Conservation (phyloP, 2,797 vertebrate genomes). For the Euthynnus affinis region DNA sequence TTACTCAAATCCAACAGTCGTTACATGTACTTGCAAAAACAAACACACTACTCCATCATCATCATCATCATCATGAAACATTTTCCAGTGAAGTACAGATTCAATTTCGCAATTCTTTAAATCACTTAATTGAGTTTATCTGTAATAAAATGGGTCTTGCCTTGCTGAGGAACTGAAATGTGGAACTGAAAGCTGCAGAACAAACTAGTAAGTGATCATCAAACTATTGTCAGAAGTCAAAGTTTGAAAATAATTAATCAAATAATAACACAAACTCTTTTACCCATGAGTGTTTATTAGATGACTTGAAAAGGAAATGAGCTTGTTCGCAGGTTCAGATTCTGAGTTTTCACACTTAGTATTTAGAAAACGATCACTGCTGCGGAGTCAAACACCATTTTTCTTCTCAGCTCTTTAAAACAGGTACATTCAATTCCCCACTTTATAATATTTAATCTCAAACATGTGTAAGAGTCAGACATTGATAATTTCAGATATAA, state of each 20-base stretch:
- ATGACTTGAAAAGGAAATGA: conserved; percentile 38
- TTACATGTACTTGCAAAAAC: too few species aligned
- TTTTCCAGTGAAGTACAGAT: too few species aligned
- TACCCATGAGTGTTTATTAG: conserved; percentile 51
- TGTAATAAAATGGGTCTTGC: too few species aligned
- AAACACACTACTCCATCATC: too few species aligned
- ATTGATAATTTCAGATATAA: background rate
- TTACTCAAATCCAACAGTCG: too few species aligned
- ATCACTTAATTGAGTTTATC: too few species aligned
- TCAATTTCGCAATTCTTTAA: too few species aligned
- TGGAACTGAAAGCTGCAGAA: too few species aligned
- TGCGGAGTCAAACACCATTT: conserved; percentile 9
- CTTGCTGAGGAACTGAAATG: too few species aligned
- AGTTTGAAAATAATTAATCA: background rate
- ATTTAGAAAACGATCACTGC: conserved; percentile 5
- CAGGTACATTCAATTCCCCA: background rate
- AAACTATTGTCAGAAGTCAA: background rate
- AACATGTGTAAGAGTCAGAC: background rate
- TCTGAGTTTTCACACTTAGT: conserved; percentile 1
- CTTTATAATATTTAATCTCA: background rate
- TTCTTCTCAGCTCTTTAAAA: conserved; percentile 11
- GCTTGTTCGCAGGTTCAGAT: conserved; percentile 15
- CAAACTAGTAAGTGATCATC: too few species aligned
- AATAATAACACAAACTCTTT: background rate
- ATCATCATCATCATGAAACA: too few species aligned